These are phyloP conservation scores for Lindbergichthys nudifrons DNA, from an alignment of 2,797 vertebrate genomes.

Conservation along the genomic window DNA sequence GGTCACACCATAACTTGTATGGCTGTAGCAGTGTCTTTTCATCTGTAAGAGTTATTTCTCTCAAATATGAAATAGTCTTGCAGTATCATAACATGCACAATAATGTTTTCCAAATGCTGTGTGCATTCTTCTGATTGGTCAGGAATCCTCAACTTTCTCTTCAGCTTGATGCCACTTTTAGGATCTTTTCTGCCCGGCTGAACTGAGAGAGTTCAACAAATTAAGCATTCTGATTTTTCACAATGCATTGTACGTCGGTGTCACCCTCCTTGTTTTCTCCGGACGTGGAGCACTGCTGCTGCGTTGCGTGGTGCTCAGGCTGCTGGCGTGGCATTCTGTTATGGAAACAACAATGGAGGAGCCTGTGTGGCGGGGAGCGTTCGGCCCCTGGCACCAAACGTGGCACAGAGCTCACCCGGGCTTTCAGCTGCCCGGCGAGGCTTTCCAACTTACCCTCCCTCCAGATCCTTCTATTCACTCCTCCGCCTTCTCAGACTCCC, in stretches of 20 bases:
- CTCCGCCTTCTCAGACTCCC: slow-evolving; percentile 9
- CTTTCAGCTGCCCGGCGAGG: slow-evolving; percentile 54
- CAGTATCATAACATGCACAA: background rate
- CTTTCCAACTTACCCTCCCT: slow-evolving; percentile 41
- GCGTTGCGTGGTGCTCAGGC: slow-evolving; percentile 33
- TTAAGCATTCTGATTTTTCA: background rate
- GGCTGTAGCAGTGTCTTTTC: too few species aligned
- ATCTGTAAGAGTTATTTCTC: too few species aligned
- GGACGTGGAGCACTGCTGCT: slow-evolving; percentile 25
- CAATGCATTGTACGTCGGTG: background rate
- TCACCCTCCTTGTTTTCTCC: slow-evolving; percentile 39
- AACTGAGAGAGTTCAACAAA: background rate
- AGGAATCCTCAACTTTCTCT: background rate
- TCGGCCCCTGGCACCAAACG: slow-evolving; percentile 76
- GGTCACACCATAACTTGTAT: too few species aligned
- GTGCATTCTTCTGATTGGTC: background rate
- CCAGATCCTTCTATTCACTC: slow-evolving; percentile 25
- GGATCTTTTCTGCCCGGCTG: background rate
- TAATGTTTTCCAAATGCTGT: background rate
- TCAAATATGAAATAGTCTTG: too few species aligned
- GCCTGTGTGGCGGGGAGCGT: slow-evolving; percentile 67
- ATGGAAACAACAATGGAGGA: slow-evolving; percentile 77
- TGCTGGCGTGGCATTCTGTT: slow-evolving; percentile 69
- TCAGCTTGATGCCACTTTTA: background rate
- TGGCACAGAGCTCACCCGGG: slow-evolving; percentile 62